These are phyloP conservation scores for Periparus ater DNA, from an alignment of 2,797 vertebrate genomes.

Conservation along the genomic window DNA sequence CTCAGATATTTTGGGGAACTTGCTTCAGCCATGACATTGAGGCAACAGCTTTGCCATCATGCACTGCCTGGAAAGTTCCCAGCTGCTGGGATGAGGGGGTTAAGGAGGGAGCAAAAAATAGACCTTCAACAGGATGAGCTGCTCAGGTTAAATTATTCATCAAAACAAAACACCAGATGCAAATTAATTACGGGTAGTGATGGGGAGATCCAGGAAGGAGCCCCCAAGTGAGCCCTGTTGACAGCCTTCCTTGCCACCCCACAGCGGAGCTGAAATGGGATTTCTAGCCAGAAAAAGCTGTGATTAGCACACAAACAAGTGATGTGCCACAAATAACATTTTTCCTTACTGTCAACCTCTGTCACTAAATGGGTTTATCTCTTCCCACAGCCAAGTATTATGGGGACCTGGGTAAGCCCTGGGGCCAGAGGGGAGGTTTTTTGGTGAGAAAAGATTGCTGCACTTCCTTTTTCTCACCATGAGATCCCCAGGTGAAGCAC, in stretches of 20 bases:
- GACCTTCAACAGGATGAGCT: neutral
- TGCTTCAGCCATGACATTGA: rapidly evolving
- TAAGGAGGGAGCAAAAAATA: neutral
- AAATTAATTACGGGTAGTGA: neutral
- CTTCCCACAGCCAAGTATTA: neutral
- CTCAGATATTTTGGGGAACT: neutral
- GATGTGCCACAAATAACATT: neutral
- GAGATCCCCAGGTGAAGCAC: neutral
- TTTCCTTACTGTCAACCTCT: neutral
- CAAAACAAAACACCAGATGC: neutral
- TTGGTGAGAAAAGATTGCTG: neutral
- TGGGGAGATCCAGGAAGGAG: neutral
- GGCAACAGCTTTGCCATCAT: neutral
- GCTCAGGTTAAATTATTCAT: neutral
- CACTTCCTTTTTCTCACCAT: neutral
- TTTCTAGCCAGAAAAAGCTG: neutral
- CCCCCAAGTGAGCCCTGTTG: neutral
- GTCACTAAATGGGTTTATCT: neutral
- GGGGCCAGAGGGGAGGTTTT: neutral
- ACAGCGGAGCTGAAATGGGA: rapidly evolving
- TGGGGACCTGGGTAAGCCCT: rapidly evolving
- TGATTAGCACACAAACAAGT: neutral
- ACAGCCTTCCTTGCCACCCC: neutral
- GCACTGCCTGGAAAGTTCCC: rapidly evolving
- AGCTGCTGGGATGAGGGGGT: neutral